These are phyloP conservation scores for Mobula hypostoma DNA, from an alignment of 2,113 vertebrate species.

Conservation along the genomic window DNA sequence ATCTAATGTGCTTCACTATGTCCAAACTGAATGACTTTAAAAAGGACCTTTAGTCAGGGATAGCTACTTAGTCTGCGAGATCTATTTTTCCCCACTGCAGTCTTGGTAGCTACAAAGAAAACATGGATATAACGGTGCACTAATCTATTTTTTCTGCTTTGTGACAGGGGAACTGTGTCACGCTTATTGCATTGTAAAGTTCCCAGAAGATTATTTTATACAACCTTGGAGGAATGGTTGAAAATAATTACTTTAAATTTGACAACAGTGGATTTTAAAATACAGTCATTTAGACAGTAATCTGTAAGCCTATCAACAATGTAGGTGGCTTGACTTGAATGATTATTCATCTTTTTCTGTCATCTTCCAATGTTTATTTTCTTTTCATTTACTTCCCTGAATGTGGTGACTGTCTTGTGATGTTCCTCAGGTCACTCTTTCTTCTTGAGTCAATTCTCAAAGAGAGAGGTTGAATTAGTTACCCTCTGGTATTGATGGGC, in stretches of 20 bases:
- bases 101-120: neutral
- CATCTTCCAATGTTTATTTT: neutral
- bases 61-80: neutral
- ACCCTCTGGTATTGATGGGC: too few relatives aligned
- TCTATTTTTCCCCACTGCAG: neutral
- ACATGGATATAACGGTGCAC: neutral
- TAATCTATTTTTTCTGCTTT: neutral
- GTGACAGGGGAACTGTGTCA: neutral
- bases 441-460: neutral
- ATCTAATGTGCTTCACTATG: conserved; percentile 23
- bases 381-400: neutral
- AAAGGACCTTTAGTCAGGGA: neutral
- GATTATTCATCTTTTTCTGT: neutral
- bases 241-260: neutral
- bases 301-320: neutral
- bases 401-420: neutral
- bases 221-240: neutral
- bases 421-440: neutral
- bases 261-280: neutral
- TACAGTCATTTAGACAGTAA: neutral
- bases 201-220: neutral
- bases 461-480: too few relatives aligned
- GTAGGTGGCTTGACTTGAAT: neutral
- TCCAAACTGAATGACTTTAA: conserved; percentile 25
- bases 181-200: neutral